Percentiles rank a stretch among this genome's conserved stretches.
These are phyloP conservation scores for Eurytoma californica DNA, from an alignment of 2,888 invertebrate genomes.

Conservation along the genomic window DNA sequence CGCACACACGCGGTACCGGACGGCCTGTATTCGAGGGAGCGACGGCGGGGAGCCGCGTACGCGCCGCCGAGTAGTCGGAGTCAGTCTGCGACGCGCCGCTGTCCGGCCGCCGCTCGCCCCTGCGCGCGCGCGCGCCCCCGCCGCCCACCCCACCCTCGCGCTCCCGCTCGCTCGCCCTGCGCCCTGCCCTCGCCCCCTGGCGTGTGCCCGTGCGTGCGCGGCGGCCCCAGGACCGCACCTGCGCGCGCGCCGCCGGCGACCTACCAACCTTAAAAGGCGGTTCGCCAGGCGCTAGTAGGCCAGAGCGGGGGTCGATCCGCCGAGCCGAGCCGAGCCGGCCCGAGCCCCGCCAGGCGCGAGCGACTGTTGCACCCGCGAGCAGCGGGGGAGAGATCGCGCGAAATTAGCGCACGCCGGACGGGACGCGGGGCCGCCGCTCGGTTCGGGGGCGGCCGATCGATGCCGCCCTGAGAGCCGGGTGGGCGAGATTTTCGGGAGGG, in stretches of 20 bases:
- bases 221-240: conserved; percentile 43
- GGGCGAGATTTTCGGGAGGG: no score
- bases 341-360: not conserved
- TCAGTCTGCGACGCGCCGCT: conserved; percentile 48
- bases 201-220: not conserved
- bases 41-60: not conserved
- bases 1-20: no score
- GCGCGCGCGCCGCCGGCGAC: conserved; percentile 41
- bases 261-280: conserved; percentile 53
- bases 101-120: conserved; percentile 21
- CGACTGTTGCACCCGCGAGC: conserved; percentile 1
- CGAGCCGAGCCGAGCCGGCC: not conserved
- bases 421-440: not conserved
- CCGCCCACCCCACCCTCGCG: conserved; percentile 5
- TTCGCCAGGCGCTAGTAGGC: conserved; percentile 29
- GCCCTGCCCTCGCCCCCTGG: not conserved
- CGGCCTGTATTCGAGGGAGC: not conserved
- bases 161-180: conserved; percentile 22
- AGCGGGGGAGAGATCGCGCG: not conserved
- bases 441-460: not conserved
- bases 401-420: not conserved
- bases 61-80: conserved; percentile 51
- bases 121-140: conserved; percentile 22
- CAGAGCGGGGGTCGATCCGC: conserved; percentile 51
- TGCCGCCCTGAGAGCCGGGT: no score